Conservation (phyloP, 2,888 invertebrate species). For the Mythimna impura region DNA sequence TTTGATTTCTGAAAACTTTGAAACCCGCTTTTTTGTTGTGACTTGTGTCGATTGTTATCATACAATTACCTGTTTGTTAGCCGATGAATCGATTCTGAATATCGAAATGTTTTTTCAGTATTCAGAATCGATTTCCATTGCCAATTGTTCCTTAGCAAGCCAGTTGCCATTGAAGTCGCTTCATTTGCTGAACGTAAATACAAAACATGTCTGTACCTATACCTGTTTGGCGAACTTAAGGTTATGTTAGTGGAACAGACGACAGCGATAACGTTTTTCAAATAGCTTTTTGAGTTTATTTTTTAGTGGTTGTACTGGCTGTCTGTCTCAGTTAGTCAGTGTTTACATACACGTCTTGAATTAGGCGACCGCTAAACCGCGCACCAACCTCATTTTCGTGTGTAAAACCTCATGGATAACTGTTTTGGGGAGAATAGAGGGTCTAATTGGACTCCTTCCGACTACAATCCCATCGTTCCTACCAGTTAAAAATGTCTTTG, state of each 20-base stretch:
- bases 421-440: no score
- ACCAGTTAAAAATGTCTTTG: no score
- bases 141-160: conserved; percentile 40
- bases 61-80: neutral
- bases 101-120: conserved; percentile 42
- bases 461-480: no score
- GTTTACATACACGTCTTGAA: no score
- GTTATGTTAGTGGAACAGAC: neutral
- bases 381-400: no score
- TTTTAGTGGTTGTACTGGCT: no score
- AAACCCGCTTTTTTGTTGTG: conserved; percentile 5
- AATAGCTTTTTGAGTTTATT: neutral
- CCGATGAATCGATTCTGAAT: conserved; percentile 27
- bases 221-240: neutral
- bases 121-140: conserved; percentile 45
- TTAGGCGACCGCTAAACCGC: no score
- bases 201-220: conserved; percentile 30
- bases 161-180: conserved; percentile 30
- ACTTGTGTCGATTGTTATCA: conserved; percentile 1
- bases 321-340: no score
- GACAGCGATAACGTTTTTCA: neutral
- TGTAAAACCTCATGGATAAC: no score
- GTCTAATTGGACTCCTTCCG: no score
- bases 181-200: conserved; percentile 47
- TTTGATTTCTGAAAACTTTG: conserved; percentile 12